These are phyloP conservation scores for Lindbergichthys nudifrons DNA, from an alignment of 2,797 vertebrate genomes.

Conservation along the genomic window DNA sequence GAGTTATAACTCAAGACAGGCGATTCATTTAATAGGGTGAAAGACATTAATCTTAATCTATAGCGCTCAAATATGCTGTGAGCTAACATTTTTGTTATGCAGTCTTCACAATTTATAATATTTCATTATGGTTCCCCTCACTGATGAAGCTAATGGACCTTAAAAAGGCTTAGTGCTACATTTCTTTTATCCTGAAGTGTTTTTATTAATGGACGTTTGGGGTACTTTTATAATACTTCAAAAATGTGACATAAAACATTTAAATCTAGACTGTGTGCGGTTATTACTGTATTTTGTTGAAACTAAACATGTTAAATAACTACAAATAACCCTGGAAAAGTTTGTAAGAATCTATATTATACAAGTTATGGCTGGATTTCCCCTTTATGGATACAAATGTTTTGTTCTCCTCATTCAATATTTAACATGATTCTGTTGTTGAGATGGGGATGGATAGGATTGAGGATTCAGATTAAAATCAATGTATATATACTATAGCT, in stretches of 20 bases:
- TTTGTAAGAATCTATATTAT: background rate
- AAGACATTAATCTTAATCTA: constrained; percentile 34
- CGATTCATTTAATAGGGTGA: constrained; percentile 27
- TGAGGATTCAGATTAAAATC: constrained; percentile 22
- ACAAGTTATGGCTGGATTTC: background rate
- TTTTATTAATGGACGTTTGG: background rate
- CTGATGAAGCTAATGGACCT: constrained; percentile 34
- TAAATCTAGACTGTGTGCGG: background rate
- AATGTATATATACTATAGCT: constrained; percentile 26
- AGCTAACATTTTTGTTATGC: constrained; percentile 14
- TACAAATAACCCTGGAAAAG: background rate
- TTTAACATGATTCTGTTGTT: constrained; percentile 17
- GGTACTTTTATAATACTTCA: constrained; percentile 2
- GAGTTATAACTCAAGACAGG: constrained; percentile 36
- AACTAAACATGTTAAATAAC: constrained; percentile 7
- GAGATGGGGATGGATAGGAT: constrained; percentile 16
- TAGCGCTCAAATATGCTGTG: constrained; percentile 17
- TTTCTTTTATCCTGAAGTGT: constrained; percentile 9
- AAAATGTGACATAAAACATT: constrained; percentile 18
- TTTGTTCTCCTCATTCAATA: constrained; percentile 13
- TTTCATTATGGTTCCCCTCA: constrained; percentile 7
- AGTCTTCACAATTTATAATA: constrained; percentile 10
- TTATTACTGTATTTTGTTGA: constrained; percentile 1
- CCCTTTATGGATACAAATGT: constrained; percentile 1
- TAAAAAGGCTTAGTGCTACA: background rate